Evolutionary conservation across 2,888 invertebrate genomes (phyloP), one percentile per base, ranked within the genome.

Genomic region (Ophraella communa): DNA sequence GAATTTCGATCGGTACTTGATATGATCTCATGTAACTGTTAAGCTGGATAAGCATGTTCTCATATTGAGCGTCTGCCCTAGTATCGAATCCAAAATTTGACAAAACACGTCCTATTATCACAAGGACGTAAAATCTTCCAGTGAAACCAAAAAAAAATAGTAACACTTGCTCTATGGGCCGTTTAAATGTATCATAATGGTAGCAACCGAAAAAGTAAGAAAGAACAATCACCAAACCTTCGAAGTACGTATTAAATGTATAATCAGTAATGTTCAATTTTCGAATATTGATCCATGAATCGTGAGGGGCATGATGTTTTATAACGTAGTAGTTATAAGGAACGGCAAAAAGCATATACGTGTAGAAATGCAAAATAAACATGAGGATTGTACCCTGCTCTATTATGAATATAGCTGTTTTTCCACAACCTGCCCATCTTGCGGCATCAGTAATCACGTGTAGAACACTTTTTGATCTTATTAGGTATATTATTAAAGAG

Each of bases 11-110:
- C 0, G 87, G 85, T 14, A 87, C 80, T 66, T 85, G 83, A 71
- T 85, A 85, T 53, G 84, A 82, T 3, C 76, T 76, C 81, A 86
- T 85, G 71, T 86, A 87, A 64, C 84, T 84, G 77, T 84, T 78
- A 11, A 81, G 69, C 74, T 85, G 84, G 56, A 83, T 80, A 71
- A 85, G 82, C 20, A 86, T 79, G 60, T 83, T 84, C 58, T 82
- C 80, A 73, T 82, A 83, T 64, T 82, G 81, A 5, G 79, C 74
- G 61, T 82, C 79, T 0, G 82, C 78, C 14, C 79, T 78, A 2
- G 77, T 77, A 3, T 75, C 70, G 2, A 73, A 63, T 4, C 75
- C 75, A 52, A 77, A 76, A 5, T 71, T 58, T 69, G 74, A 21
- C 72, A 82, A 57, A 8, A 76, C 52, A 14, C 60, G 65, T 3